phyloP scores from a whole-genome alignment of 2,113 vertebrate genomes.

The Nymphicus hollandicus region DNA sequence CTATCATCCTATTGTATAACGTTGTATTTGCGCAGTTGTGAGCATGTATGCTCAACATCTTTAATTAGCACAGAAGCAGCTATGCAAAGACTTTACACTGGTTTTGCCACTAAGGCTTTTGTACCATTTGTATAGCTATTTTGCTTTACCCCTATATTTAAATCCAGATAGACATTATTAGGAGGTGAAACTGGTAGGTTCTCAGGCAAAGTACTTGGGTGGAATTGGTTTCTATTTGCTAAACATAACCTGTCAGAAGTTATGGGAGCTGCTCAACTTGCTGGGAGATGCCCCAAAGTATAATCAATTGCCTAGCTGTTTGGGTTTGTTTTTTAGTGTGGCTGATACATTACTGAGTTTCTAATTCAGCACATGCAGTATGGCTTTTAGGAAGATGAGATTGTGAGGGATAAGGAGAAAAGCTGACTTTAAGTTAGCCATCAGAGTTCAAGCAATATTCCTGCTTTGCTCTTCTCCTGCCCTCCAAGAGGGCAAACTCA shows the following conservation, averaged over 20 bases:
- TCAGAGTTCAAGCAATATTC: not conserved
- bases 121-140: not conserved
- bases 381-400: not conserved
- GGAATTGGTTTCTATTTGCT: not conserved
- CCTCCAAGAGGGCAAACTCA: not conserved
- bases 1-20: not conserved
- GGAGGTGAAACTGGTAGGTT: not conserved
- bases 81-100: not conserved
- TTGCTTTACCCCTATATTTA: not conserved
- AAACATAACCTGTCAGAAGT: not conserved
- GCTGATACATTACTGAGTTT: not conserved
- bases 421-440: not conserved
- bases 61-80: not conserved
- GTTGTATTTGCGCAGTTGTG: not conserved
- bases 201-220: not conserved
- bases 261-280: not conserved
- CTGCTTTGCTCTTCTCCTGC: not conserved
- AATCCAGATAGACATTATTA: not conserved
- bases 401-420: not conserved
- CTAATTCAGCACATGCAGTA: not conserved
- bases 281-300: not conserved
- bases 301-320: not conserved
- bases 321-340: not conserved
- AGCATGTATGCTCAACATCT: fast-evolving
- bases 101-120: not conserved